Base-by-base conservation (phyloP, 2,113 vertebrate species). In the Onychostoma macrolepis region DNA sequence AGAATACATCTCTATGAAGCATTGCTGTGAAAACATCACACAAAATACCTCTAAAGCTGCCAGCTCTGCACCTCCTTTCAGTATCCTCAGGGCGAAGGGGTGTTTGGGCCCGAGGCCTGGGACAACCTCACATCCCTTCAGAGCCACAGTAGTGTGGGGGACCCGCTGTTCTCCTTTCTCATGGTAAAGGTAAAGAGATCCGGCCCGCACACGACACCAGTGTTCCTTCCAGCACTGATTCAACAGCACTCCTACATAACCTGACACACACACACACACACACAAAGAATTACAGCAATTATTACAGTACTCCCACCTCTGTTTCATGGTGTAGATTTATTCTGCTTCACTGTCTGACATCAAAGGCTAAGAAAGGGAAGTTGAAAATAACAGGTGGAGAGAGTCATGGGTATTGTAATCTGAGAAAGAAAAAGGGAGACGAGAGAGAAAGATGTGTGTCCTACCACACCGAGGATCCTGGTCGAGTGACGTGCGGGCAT, bases 181-280 rank as follows among this genome's bases (percentile, higher is more conserved):
- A 91, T 96, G 97, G 91, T 97, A 96, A 85, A 99, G 95, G 92
- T 96, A 95, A 36, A 99, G 93, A 0, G 92, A 97, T 88, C 96
- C 96, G 36, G 89, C 92, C 86, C 96, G 95, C 48, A 99, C 94
- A 30, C 94, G 93, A n/a, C 98, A 99, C 97, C 98, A 98, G 24
- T 96, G 95, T 84, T 99, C 97, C 93, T 96, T 98, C 98, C 98
- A 99, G 86, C 95, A 95, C 87, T 97, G 96, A 85, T 95, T 96
- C 87, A 98, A 93, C 92, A 97, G 94, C 88, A 97, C 94, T 0
- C 95, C 97, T 85, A 99, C 95, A 88, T 96, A 96, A 41, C 98
- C 98, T 99, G 89, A 53, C 88, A 89, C 24, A 77, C 76, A 56
- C 61, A 65, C 50, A 78, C 12, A 45, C 36, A 71, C 63, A 65